phyloP scores from a whole-genome alignment of 2,113 vertebrate species.

The Myiozetetes cayanensis region DNA sequence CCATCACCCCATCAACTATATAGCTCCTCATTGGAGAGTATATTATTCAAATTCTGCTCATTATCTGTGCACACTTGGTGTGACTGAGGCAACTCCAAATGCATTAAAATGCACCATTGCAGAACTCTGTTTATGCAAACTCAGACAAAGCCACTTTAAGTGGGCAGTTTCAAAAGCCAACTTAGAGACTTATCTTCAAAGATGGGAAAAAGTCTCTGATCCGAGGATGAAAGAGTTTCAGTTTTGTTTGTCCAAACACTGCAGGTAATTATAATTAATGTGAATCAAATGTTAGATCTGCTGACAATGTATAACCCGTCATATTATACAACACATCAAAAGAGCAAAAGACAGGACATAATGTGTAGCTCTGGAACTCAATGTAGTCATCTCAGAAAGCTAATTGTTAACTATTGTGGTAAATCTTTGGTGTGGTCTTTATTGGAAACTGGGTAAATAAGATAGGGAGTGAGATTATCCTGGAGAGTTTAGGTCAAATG shows the following conservation, averaged over 20 bases:
- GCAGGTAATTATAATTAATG: constrained; percentile 18
- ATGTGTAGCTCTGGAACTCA: not conserved
- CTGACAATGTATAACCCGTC: not conserved
- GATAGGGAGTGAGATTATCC: not conserved
- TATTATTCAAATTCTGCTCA: not conserved
- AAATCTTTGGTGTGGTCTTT: not conserved
- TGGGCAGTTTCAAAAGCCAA: constrained; percentile 2
- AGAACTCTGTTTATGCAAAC: not conserved
- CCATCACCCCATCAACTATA: not conserved
- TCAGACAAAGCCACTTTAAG: not conserved
- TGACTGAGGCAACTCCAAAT: not conserved
- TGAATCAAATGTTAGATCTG: not conserved
- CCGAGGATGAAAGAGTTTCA: constrained; percentile 6
- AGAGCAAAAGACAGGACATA: not conserved
- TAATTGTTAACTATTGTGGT: not conserved
- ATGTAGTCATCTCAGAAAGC: not conserved
- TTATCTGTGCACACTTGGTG: not conserved
- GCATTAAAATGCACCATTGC: not conserved
- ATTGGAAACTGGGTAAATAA: not conserved
- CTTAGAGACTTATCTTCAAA: constrained; percentile 19
- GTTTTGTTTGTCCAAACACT: constrained; percentile 35
- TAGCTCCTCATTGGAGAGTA: accelerated
- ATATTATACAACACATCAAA: not conserved
- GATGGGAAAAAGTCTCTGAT: constrained; percentile 19
- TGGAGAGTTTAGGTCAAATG: not conserved